These are phyloP conservation scores for Epicampocera succincta DNA, from an alignment of 2,888 invertebrate genomes.

Conservation along the genomic window DNA sequence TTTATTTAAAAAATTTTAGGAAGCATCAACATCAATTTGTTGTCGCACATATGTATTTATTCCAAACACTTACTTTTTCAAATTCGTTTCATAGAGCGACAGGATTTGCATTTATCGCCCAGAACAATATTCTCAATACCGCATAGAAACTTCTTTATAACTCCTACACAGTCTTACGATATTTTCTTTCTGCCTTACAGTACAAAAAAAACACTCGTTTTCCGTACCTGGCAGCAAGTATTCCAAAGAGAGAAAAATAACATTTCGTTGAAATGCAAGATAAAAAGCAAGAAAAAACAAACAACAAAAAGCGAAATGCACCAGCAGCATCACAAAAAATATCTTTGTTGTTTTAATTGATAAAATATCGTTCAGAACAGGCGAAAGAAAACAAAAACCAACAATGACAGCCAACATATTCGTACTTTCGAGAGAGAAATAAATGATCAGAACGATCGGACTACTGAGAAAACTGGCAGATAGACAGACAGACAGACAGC, in stretches of 20 bases:
- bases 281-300: neutral
- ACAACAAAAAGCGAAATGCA: neutral
- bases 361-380: neutral
- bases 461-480: neutral
- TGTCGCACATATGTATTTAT: too few relatives aligned
- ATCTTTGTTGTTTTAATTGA: conserved; percentile 43
- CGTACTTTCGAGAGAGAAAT: conserved; percentile 1
- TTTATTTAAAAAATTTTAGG: too few relatives aligned
- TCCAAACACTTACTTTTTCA: too few relatives aligned
- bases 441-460: neutral
- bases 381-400: neutral
- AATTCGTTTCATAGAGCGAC: too few relatives aligned
- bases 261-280: conserved; percentile 21
- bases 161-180: too few relatives aligned
- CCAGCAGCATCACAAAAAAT: conserved; percentile 1
- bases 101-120: too few relatives aligned
- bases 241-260: neutral
- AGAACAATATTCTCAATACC: too few relatives aligned
- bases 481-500: neutral
- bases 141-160: too few relatives aligned
- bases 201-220: too few relatives aligned
- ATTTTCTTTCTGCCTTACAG: too few relatives aligned
- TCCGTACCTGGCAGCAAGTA: neutral
- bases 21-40: too few relatives aligned
- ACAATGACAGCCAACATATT: conserved; percentile 5